phyloP scores from a whole-genome alignment of 2,888 invertebrate species.

The Hetaerina titia region DNA sequence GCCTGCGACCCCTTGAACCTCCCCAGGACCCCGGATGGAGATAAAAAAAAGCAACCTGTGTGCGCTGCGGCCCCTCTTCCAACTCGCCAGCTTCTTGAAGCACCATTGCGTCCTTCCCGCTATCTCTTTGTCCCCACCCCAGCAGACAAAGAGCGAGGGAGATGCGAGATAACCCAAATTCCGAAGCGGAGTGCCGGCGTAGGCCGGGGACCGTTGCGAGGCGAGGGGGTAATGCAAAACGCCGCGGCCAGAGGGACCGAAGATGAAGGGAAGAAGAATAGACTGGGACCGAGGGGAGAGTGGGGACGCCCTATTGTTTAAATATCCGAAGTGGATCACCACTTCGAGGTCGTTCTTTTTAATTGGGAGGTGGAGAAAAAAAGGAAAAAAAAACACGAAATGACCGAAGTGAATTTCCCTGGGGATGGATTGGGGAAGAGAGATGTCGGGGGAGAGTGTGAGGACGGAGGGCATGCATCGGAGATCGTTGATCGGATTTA shows the following conservation, averaged over 20 bases:
- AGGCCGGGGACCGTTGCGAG: background rate
- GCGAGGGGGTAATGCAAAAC: background rate
- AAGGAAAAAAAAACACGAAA: background rate
- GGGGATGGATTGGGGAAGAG: background rate
- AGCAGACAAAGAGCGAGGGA: background rate
- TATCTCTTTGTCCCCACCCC: background rate
- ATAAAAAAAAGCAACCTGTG: background rate
- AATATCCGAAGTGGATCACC: background rate
- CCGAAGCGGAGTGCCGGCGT: background rate
- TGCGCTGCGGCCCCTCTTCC: background rate
- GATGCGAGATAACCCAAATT: slow-evolving; percentile 4
- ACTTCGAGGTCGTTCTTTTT: background rate
- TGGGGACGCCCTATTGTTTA: background rate
- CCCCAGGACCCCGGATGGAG: background rate
- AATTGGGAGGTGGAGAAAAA: background rate
- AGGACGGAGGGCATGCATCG: background rate
- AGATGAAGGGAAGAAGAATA: background rate
- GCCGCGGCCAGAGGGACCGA: background rate
- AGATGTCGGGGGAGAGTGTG: background rate
- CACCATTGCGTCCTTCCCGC: background rate
- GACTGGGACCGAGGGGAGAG: too few species aligned
- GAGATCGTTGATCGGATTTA: background rate
- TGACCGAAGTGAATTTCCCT: background rate
- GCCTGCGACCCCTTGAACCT: too few species aligned
- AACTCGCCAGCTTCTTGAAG: background rate